Evolutionary conservation across 2,113 vertebrate species (phyloP), one percentile per base, ranked within the genome.

Genomic region (Phycodurus eques): DNA sequence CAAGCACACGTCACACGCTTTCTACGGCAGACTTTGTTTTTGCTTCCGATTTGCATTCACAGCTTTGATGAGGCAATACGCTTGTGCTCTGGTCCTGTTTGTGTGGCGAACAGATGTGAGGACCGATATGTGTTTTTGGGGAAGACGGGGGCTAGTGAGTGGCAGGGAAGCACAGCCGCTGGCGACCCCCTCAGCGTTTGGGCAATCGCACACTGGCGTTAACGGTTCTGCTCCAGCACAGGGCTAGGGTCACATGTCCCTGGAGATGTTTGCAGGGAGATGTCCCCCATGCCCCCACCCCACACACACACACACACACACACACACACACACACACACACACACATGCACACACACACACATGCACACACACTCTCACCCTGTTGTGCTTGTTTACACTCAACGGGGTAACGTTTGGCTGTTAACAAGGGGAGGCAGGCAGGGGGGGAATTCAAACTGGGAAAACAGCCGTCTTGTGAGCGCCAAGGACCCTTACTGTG

Each of bases 401-500:
- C 87, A 14, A 85, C 81, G 54, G 83, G 86, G 84, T 90, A 87
- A 91, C 88, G 89, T 88, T 92, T 90, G 88, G 90, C 88, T 89
- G 86, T 88, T 85, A 91, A 85, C 67, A 42, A 31, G 81, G 76
- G 74, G 83, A 77, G 80, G 4, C 5, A 15, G 14, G 19, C 60
- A 33, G 31, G 60, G 33, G 64, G 8, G 22, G 64, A 5, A 9
- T 5, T 60, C 35, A 11, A 84, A 82, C 80, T 88, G 83, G 85
- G 84, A 88, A 83, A 88, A 88, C 82, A 86, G 82, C 80, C 77
- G 76, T 84, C 83, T 86, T 87, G 89, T 89, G 87, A 88, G 88
- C 87, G 92, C 91, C 90, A 88, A 88, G 59, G 84, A 79, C 80
- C 92, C 91, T 88, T 90, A 91, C 90, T 90, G 87, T 93, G 92